Base-by-base conservation (phyloP, 2,797 vertebrate genomes). In the Lycodopsis pacificus region DNA sequence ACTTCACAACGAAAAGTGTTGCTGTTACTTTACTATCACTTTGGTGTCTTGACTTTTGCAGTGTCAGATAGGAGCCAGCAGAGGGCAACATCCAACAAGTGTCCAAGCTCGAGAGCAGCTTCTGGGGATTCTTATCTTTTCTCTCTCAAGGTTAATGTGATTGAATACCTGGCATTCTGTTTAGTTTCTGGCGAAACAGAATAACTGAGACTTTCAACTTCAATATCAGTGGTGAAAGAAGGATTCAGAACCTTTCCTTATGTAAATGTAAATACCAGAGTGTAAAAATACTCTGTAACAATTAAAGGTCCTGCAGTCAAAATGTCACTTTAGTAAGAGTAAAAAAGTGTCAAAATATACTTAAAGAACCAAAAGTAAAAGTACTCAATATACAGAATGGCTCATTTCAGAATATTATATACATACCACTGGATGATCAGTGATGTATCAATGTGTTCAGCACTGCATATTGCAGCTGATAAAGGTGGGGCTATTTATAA, bases 61-160 rank as follows among this genome's bases (percentile, higher is more conserved):
- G 34, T 80, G 56, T 62, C 34, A 59, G 0, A 15, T 0, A 19
- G 1, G 0, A 7, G 4, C 84, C 93, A 86, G 56, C 57, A 93
- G 92, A 81, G 79, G 87, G 89, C 79, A 22, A 8, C 70, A 62
- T 83, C 46, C 9, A 44, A 51, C 81, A n/a, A 11, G 3, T 30
- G 13, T 34, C 36, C 3, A 53, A 38, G 9, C 13, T 14, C 19
- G 2, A 6, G 1, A 14, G 49, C 63, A 63, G 25, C 46, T 5
- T 61, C 20, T 63, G 8, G 1, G 2, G 0, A 36, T 36, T 30
- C 68, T 61, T 14, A 15, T 65, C 22, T 59, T 36, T 46, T 32
- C 11, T 27, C 9, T 22, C 8, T 58, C 34, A 14, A 25, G 36
- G 22, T 42, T 40, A n/a, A 40, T 61, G 38, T 56, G 40, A 38